phyloP scores from a whole-genome alignment of 1,140 invertebrate genomes.

The Saccostrea echinata region DNA sequence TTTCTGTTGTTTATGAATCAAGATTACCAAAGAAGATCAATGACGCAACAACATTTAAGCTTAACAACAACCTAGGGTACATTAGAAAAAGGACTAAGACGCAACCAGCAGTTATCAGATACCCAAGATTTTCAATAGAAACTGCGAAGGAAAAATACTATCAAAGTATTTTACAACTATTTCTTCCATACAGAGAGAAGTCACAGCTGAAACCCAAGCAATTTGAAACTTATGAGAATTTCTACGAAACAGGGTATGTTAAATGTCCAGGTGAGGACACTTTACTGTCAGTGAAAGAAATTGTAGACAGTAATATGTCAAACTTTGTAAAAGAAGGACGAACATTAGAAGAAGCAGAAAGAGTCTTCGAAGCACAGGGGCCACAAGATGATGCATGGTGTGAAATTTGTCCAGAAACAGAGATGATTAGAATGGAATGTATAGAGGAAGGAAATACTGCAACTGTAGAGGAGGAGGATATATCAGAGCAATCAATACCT shows the following conservation, averaged over 20 bases:
- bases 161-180: no score
- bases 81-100: slow-evolving; percentile 51
- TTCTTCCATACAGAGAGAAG: no score
- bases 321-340: no score
- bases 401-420: no score
- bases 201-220: no score
- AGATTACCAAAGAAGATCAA: slow-evolving; percentile 41
- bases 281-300: no score
- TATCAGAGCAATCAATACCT: slow-evolving; percentile 15
- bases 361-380: slow-evolving; percentile 21
- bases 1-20: no score
- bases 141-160: slow-evolving; percentile 46
- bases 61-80: slow-evolving; percentile 44
- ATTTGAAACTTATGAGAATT: no score
- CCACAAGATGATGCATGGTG: no score
- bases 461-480: background rate
- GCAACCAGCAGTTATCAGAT: slow-evolving; percentile 49
- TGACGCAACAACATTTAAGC: slow-evolving; percentile 22
- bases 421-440: slow-evolving; percentile 39
- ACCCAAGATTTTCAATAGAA: slow-evolving; percentile 49
- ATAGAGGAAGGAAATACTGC: background rate
- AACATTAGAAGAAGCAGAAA: slow-evolving; percentile 34
- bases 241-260: no score
- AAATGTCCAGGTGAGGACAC: no score
- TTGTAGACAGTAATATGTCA: no score